phyloP scores from a whole-genome alignment of 2,797 vertebrate genomes.

The Channa striata region DNA sequence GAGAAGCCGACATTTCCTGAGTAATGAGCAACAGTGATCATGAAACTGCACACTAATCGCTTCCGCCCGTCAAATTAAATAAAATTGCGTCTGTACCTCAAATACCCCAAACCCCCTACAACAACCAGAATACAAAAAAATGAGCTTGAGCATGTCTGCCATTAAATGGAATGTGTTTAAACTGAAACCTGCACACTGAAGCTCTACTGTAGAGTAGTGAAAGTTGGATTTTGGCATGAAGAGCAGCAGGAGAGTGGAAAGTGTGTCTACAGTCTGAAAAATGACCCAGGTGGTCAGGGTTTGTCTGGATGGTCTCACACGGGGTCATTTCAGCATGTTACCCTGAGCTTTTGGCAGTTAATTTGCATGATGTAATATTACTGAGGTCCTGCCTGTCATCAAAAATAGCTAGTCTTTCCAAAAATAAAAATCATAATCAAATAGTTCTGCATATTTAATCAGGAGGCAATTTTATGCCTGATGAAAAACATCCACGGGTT shows the following conservation, averaged over 20 bases:
- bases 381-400: constrained; percentile 23
- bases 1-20: constrained; percentile 57
- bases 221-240: constrained; percentile 1
- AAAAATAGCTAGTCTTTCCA: constrained; percentile 21
- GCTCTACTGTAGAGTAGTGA: constrained; percentile 15
- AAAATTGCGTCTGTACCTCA: constrained; percentile 66
- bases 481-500: constrained; percentile 11
- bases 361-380: constrained; percentile 34
- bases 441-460: constrained; percentile 5
- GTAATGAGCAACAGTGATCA: constrained; percentile 65
- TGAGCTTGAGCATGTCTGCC: constrained; percentile 34
- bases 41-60: constrained; percentile 62
- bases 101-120: constrained; percentile 34
- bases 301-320: constrained; percentile 49
- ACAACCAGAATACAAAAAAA: constrained; percentile 57
- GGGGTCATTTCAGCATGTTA: constrained; percentile 27
- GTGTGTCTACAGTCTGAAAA: constrained; percentile 29
- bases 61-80: constrained; percentile 74
- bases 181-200: constrained; percentile 1
- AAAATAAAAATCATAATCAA: constrained; percentile 16
- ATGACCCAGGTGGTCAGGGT: constrained; percentile 30
- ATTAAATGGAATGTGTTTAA: constrained; percentile 37
- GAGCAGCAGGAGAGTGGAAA: background rate
- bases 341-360: constrained; percentile 12
- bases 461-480: constrained; percentile 1